Evolutionary conservation across 2,113 vertebrate species (phyloP).

Genomic region (Canis aureus): DNA sequence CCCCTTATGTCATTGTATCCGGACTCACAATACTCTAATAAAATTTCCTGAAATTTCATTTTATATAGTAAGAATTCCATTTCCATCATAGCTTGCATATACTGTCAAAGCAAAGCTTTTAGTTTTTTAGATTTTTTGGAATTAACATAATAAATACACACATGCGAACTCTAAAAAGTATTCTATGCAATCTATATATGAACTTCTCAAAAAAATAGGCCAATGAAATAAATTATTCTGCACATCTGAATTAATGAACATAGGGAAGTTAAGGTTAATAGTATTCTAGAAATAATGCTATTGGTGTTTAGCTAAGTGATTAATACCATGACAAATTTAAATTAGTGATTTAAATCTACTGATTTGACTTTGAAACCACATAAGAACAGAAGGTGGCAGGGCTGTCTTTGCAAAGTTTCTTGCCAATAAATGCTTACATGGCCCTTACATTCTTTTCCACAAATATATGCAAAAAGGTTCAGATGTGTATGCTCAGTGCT

Average conservation of each 20-base stretch:
- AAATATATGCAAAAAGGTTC: neutral
- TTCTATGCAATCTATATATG: neutral
- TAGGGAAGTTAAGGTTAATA: neutral
- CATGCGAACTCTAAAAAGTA: neutral
- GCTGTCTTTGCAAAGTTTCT: slow-evolving; percentile 16
- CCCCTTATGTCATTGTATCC: neutral
- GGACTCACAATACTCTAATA: neutral
- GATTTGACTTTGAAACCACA: slow-evolving; percentile 17
- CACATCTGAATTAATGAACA: neutral
- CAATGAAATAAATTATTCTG: neutral
- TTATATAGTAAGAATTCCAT: neutral
- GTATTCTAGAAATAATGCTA: slow-evolving; percentile 1
- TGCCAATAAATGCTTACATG: neutral
- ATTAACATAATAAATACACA: neutral
- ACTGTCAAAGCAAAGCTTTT: neutral
- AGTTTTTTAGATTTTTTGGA: neutral
- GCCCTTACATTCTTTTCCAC: neutral
- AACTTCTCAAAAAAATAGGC: neutral
- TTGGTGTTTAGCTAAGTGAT: slow-evolving; percentile 29
- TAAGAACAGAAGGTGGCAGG: slow-evolving; percentile 39
- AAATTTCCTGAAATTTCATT: neutral
- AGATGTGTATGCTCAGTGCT: neutral
- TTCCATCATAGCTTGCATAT: neutral
- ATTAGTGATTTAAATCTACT: slow-evolving; percentile 6
- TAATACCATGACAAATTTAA: slow-evolving; percentile 26